Conservation (phyloP, 2,888 invertebrate genomes). For the Anthrax anthrax region DNA sequence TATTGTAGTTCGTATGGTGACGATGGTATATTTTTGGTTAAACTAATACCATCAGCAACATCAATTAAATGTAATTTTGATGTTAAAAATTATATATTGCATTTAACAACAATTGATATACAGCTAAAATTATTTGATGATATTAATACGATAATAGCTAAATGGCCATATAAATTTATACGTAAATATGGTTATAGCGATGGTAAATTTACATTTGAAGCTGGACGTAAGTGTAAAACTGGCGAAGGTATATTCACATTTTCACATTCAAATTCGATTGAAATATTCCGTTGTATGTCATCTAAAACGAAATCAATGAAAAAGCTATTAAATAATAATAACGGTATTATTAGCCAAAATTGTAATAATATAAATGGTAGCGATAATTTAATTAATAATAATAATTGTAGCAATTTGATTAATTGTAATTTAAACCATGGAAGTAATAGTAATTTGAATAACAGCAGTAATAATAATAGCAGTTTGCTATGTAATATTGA, state of each 20-base stretch:
- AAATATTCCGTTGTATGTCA: conserved; percentile 67
- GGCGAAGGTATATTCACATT: conserved; percentile 72
- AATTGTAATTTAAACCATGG: no score
- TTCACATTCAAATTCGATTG: conserved; percentile 68
- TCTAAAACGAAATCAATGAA: conserved; percentile 81
- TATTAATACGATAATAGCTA: conserved; percentile 45
- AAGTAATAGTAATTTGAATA: no score
- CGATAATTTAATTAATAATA: conserved; percentile 35
- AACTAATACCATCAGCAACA: conserved; percentile 62
- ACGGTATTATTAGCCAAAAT: conserved; percentile 46
- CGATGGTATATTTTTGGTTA: conserved; percentile 70
- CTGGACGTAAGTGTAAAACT: conserved; percentile 72
- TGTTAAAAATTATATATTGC: conserved; percentile 52
- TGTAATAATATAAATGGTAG: conserved; percentile 55
- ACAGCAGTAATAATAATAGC: no score
- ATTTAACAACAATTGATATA: conserved; percentile 60
- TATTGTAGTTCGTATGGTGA: conserved; percentile 65
- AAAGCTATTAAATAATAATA: conserved; percentile 46
- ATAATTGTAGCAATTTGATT: conserved; percentile 53
- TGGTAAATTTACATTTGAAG: conserved; percentile 78
- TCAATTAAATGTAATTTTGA: conserved; percentile 62
- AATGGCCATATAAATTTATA: conserved; percentile 75
- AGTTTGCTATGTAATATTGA: no score
- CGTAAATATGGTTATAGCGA: conserved; percentile 73
- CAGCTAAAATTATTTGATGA: conserved; percentile 52